Evolutionary conservation across 2,113 vertebrate genomes (phyloP), one percentile per base, ranked within the genome.

Genomic region (Rhadina sibilatrix): DNA sequence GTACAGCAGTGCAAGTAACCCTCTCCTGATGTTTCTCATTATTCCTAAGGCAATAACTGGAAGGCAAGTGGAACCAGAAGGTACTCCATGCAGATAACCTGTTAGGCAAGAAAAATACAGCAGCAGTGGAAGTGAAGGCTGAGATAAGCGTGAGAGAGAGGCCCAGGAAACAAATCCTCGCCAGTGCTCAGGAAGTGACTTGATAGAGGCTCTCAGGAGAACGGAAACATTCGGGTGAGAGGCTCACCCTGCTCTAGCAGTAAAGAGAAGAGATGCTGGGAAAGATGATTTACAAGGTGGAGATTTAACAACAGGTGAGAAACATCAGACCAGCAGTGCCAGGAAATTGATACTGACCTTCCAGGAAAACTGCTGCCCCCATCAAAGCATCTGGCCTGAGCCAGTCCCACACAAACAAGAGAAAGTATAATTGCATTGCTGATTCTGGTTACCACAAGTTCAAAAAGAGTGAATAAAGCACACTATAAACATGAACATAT

Each of bases 401-500:
- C 64, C 63, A 60, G 78, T 90, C 88, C 31, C 78, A 78, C 44
- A 53, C 28, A 96, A 96, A 92, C 25, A 95, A 42, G 82, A 94
- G 87, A 96, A 97, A 89, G 74, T 40, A 70, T 86, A 94, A 82
- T 94, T 91, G 88, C 63, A 91, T 68, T 38, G 21, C 40, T 86
- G 63, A 91, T 66, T 94, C 69, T 89, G 74, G 82, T 89, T 97
- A 86, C 89, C 94, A 74, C 65, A 88, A 96, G 87, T 85, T 95
- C 90, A 96, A 81, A 85, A 84, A 78, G 35, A 97, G 71, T 63
- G 90, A 93, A 94, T 68, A 87, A 96, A 97, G 64, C 54, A 35
- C 72, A 64, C 83, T 69, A 85, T 93, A 91, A 87, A 93, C 87
- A 93, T 65, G 94, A 96, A 83, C 86, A 96, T 94, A 97, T 97